Percentiles rank a stretch among this genome's conserved stretches.
phyloP scores from a whole-genome alignment of 2,888 invertebrate genomes.

The Macrosoma leucophasiata region DNA sequence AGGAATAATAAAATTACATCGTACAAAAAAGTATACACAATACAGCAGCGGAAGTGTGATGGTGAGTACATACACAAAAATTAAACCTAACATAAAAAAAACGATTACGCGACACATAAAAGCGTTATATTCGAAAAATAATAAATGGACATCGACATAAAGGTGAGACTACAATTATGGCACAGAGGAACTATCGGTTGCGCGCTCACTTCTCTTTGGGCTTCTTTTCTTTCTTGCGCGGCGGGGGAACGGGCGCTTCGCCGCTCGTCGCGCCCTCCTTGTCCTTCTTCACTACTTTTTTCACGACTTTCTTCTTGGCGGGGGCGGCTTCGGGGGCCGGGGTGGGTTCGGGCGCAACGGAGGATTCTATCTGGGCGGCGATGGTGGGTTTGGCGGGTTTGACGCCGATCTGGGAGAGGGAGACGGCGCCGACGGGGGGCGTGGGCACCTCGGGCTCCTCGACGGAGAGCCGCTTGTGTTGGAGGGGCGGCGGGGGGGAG shows the following conservation, averaged over 20 bases:
- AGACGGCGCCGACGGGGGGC: slow-evolving; percentile 68
- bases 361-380: slow-evolving; percentile 61
- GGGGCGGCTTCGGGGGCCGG: slow-evolving; percentile 38
- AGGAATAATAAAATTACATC: slow-evolving; percentile 38
- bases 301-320: slow-evolving; percentile 60
- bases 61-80: slow-evolving; percentile 45
- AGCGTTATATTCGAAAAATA: slow-evolving; percentile 61
- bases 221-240: slow-evolving; percentile 74
- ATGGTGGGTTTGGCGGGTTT: slow-evolving; percentile 52
- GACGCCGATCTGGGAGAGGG: slow-evolving; percentile 69
- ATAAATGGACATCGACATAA: slow-evolving; percentile 53
- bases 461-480: slow-evolving; percentile 42
- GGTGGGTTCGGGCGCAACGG: slow-evolving; percentile 34
- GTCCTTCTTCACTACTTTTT: slow-evolving; percentile 72
- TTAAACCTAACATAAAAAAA: slow-evolving; percentile 49
- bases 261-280: slow-evolving; percentile 52
- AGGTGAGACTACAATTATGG: slow-evolving; percentile 61
- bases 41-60: slow-evolving; percentile 46
- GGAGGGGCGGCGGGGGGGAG: slow-evolving; percentile 29
- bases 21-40: slow-evolving; percentile 46
- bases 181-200: slow-evolving; percentile 62
- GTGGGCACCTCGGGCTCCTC: slow-evolving; percentile 62
- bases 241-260: slow-evolving; percentile 70
- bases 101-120: slow-evolving; percentile 58
- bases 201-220: slow-evolving; percentile 69